Evolutionary conservation across 2,113 vertebrate genomes (phyloP).

Genomic region (Notothenia coriiceps): DNA sequence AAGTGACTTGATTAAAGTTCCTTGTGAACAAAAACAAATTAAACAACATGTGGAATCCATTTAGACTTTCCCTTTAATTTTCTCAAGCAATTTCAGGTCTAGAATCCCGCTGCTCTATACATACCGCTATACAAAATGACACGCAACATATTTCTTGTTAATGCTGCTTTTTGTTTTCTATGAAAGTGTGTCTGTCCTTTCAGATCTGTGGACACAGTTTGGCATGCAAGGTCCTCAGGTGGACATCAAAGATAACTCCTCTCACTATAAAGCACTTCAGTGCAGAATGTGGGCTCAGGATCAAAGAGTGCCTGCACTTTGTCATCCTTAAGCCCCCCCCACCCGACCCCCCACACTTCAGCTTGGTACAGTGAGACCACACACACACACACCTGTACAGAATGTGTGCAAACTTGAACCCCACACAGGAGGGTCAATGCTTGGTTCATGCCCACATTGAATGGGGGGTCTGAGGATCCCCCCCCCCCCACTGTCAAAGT

Average conservation of each 20-base stretch:
- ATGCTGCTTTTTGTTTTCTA: not conserved
- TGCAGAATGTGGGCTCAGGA: conserved; percentile 56
- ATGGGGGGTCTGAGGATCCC: conserved; percentile 42
- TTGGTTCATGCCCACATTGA: conserved; percentile 39
- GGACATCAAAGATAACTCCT: conserved; percentile 68
- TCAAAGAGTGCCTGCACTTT: conserved; percentile 76
- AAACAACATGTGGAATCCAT: not conserved
- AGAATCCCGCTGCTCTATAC: not conserved
- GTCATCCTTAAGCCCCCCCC: conserved; percentile 58
- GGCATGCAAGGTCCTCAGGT: conserved; percentile 56
- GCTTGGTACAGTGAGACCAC: conserved; percentile 66
- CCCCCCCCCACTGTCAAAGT: conserved; percentile 54
- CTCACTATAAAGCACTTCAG: conserved; percentile 55
- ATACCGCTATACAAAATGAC: not conserved
- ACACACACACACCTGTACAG: conserved; percentile 59
- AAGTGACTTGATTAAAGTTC: not conserved
- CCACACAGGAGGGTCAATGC: conserved; percentile 43
- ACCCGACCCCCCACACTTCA: conserved; percentile 3
- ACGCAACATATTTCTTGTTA: not conserved
- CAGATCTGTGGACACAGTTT: conserved; percentile 25
- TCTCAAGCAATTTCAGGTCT: conserved; percentile 8
- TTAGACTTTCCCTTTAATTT: conserved; percentile 40
- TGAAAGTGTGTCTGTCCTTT: conserved; percentile 5
- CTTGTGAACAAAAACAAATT: not conserved
- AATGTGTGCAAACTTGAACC: conserved; percentile 38